Evolutionary conservation across 2,797 vertebrate species (phyloP).

Genomic region (Coilia nasus): DNA sequence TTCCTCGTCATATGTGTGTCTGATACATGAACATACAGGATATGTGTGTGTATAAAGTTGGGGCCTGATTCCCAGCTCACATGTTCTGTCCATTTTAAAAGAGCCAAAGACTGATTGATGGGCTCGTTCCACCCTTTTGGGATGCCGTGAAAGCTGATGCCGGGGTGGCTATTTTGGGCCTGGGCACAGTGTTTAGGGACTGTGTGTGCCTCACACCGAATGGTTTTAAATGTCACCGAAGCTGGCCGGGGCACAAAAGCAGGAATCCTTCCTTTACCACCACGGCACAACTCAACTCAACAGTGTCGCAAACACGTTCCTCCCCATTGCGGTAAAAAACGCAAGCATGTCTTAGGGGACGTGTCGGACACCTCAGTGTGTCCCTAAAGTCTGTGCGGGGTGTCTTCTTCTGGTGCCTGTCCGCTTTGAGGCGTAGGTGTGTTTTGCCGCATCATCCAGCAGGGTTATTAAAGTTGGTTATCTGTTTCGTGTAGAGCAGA

Average conservation of each 20-base stretch:
- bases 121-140: conserved; percentile 8
- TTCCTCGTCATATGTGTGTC: background rate
- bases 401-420: background rate
- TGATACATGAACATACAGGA: background rate
- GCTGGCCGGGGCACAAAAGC: background rate
- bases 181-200: conserved; percentile 33
- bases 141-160: conserved; percentile 28
- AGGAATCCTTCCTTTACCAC: background rate
- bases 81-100: conserved; percentile 19
- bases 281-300: conserved; percentile 1
- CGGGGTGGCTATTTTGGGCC: conserved; percentile 26
- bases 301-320: background rate
- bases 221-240: conserved; percentile 17
- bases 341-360: background rate
- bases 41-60: background rate
- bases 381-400: background rate
- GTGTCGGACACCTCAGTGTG: background rate
- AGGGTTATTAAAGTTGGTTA: background rate
- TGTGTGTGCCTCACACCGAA: conserved; percentile 28
- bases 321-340: too few species aligned
- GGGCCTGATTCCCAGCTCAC: background rate
- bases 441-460: background rate
- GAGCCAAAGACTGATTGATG: background rate
- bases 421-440: background rate
- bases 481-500: background rate